Percentiles rank a stretch among this genome's conserved stretches.
Conservation (phyloP, 2,888 invertebrate species). For the Papilio protenor region DNA sequence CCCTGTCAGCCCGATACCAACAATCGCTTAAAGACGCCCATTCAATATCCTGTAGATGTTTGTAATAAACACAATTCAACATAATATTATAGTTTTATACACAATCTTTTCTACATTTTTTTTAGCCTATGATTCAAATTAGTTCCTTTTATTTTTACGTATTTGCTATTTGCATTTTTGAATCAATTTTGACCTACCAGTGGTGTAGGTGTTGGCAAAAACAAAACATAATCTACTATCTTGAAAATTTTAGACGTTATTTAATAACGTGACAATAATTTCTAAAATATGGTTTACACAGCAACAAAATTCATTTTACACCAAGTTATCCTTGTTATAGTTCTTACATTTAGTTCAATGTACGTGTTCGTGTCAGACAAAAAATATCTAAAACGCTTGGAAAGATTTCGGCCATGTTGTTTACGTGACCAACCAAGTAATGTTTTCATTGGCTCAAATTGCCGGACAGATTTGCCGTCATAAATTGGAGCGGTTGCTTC, state of each 20-base stretch:
- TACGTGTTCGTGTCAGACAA: conserved; percentile 22
- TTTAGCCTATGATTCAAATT: background rate
- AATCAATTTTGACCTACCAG: background rate
- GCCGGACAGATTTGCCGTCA: conserved; percentile 45
- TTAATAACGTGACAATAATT: background rate
- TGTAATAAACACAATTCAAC: conserved; percentile 45
- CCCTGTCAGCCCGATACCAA: conserved; percentile 41
- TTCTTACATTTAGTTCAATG: conserved; percentile 30
- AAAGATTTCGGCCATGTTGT: conserved; percentile 45
- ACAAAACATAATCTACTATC: background rate
- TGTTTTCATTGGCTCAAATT: conserved; percentile 50
- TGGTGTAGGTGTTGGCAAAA: background rate
- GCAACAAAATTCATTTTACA: background rate
- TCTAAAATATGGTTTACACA: background rate
- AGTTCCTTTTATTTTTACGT: background rate
- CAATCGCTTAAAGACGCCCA: conserved; percentile 54
- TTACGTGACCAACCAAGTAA: conserved; percentile 48
- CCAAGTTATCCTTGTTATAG: conserved; percentile 1
- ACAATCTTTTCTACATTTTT: background rate
- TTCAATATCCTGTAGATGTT: conserved; percentile 57
- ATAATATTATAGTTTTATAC: conserved; percentile 5
- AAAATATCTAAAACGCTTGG: conserved; percentile 28
- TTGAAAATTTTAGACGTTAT: too few relatives aligned
- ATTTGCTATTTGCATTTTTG: background rate
- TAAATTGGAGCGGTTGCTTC: conserved; percentile 44